Evolutionary conservation across 2,888 invertebrate genomes (phyloP).

Genomic region (Habroteleia sp.): DNA sequence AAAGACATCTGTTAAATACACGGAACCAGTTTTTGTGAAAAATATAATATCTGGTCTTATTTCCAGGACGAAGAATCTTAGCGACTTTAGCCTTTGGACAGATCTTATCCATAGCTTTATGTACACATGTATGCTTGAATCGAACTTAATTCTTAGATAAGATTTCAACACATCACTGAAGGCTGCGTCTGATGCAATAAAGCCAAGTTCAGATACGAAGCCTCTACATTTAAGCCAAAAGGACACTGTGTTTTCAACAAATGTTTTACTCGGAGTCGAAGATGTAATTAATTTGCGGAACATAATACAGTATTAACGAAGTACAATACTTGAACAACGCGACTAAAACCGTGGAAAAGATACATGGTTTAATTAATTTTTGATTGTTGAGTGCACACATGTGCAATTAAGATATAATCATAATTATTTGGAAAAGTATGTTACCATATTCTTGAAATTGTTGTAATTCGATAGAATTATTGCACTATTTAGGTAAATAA

Average conservation of each 20-base stretch:
- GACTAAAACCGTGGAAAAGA: no score
- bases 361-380: no score
- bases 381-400: no score
- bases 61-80: slow-evolving; percentile 40
- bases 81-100: slow-evolving; percentile 16
- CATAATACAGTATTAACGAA: background rate
- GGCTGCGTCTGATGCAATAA: slow-evolving; percentile 60
- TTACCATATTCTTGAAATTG: no score
- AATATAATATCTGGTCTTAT: slow-evolving; percentile 57
- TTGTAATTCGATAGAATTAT: no score
- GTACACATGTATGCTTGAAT: slow-evolving; percentile 76
- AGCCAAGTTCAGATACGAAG: slow-evolving; percentile 26
- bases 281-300: slow-evolving; percentile 4
- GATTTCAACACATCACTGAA: slow-evolving; percentile 69
- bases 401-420: no score
- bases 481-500: no score
- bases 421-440: no score
- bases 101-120: slow-evolving; percentile 72
- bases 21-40: slow-evolving; percentile 39
- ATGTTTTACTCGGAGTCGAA: background rate
- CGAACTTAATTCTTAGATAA: slow-evolving; percentile 75
- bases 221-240: slow-evolving; percentile 13
- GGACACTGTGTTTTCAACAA: slow-evolving; percentile 9
- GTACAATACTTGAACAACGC: no score
- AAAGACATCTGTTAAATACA: no score